These are phyloP conservation scores for Ephydatia muelleri DNA, from an alignment of 37 sponge, comb jelly and placozoan genomes.

Conservation along the genomic window DNA sequence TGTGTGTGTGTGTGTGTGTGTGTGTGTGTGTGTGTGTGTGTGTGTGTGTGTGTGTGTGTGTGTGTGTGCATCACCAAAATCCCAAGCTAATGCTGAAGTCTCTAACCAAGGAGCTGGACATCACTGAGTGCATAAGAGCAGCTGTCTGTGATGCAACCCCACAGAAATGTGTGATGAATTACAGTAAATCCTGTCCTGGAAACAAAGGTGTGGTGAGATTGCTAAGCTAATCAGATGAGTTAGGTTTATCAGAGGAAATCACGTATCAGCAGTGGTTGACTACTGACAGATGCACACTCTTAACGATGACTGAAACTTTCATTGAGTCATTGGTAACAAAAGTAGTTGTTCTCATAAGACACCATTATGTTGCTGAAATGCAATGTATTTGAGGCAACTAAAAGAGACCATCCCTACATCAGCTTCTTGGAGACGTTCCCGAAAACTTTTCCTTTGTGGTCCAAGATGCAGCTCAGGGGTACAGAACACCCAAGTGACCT, in stretches of 20 bases:
- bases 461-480: too few species aligned
- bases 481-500: too few species aligned
- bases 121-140: background rate
- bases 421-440: too few species aligned
- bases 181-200: background rate
- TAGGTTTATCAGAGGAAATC: background rate
- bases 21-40: too few species aligned
- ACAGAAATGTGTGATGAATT: background rate
- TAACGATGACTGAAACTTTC: background rate
- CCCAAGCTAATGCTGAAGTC: conserved; percentile 24
- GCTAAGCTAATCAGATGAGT: background rate
- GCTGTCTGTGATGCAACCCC: background rate
- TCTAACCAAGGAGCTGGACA: background rate
- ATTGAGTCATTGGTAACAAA: background rate
- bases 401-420: too few species aligned
- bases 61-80: conserved; percentile 42
- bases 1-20: too few species aligned
- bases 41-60: too few species aligned
- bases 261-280: background rate
- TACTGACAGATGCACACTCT: background rate
- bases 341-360: background rate
- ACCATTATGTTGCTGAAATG: background rate
- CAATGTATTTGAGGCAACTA: too few species aligned
- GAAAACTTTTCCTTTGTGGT: too few species aligned
- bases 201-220: background rate